Evolutionary conservation across 2,797 vertebrate species (phyloP).

Genomic region (Eupleurogrammus muticus): DNA sequence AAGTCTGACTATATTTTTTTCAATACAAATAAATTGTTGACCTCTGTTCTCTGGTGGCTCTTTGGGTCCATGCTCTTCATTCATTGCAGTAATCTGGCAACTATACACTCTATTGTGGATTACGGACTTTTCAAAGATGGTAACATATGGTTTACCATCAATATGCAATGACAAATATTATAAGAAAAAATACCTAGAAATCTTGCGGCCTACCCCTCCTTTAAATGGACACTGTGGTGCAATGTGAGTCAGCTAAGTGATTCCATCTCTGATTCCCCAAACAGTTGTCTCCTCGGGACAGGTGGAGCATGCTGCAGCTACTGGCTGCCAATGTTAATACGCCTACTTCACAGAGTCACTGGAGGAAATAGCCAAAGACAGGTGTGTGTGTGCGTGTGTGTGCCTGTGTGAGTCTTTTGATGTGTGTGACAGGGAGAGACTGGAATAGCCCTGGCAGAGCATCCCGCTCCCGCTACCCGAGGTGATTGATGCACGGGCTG

Average conservation of each 20-base stretch:
- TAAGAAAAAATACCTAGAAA: no score
- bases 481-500: conserved; percentile 63
- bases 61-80: no score
- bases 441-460: conserved; percentile 64
- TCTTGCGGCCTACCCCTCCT: neutral
- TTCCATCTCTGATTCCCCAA: conserved; percentile 45
- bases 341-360: conserved; percentile 46
- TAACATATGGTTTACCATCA: no score
- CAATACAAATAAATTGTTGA: no score
- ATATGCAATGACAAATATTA: no score
- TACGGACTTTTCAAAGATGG: no score
- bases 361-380: conserved; percentile 52
- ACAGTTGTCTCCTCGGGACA: conserved; percentile 61
- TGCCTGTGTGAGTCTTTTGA: conserved; percentile 14
- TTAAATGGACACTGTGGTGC: conserved; percentile 31
- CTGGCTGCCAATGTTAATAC: conserved; percentile 69
- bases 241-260: conserved; percentile 40
- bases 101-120: no score
- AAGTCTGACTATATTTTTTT: no score
- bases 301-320: conserved; percentile 57
- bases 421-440: conserved; percentile 48
- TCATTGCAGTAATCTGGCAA: no score
- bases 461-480: conserved; percentile 49
- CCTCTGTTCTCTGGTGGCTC: no score
- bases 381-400: conserved; percentile 36